phyloP scores from a whole-genome alignment of 2,797 vertebrate genomes.

The Sus cebifrons region DNA sequence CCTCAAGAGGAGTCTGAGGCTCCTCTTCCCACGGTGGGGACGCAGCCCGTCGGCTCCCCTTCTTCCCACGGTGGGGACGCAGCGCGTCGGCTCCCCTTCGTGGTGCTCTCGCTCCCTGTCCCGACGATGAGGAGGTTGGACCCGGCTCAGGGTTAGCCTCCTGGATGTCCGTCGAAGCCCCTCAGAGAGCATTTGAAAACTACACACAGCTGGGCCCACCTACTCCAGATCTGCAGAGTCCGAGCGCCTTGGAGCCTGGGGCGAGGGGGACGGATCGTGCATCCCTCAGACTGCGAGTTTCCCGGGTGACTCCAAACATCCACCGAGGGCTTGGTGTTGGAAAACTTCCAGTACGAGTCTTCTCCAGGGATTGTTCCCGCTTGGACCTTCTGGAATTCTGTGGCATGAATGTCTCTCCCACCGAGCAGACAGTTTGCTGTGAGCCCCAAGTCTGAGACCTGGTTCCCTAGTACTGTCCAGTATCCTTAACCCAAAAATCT shows the following conservation, averaged over 20 bases:
- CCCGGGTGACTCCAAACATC: too few species aligned
- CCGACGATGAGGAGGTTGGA: not conserved
- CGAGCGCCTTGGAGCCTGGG: not conserved
- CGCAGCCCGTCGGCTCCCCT: not conserved
- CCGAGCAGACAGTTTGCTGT: not conserved
- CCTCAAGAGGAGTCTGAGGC: not conserved
- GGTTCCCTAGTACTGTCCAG: not conserved
- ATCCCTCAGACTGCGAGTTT: rapidly evolving
- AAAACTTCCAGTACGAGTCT: rapidly evolving
- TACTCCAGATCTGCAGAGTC: rapidly evolving
- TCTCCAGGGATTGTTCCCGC: not conserved
- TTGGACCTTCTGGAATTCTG: rapidly evolving
- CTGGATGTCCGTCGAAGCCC: too few species aligned
- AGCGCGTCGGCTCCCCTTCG: rapidly evolving
- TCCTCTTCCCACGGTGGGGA: not conserved
- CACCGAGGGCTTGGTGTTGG: rapidly evolving
- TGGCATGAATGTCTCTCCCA: rapidly evolving
- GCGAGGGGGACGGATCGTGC: not conserved
- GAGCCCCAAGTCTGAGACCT: rapidly evolving
- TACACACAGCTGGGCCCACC: not conserved
- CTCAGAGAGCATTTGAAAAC: not conserved
- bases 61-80: not conserved
- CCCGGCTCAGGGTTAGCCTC: rapidly evolving
- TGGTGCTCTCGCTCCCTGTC: rapidly evolving
- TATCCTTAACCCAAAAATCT: not conserved